Evolutionary conservation across 2,113 vertebrate genomes (phyloP).

Genomic region (Eolophus roseicapilla): DNA sequence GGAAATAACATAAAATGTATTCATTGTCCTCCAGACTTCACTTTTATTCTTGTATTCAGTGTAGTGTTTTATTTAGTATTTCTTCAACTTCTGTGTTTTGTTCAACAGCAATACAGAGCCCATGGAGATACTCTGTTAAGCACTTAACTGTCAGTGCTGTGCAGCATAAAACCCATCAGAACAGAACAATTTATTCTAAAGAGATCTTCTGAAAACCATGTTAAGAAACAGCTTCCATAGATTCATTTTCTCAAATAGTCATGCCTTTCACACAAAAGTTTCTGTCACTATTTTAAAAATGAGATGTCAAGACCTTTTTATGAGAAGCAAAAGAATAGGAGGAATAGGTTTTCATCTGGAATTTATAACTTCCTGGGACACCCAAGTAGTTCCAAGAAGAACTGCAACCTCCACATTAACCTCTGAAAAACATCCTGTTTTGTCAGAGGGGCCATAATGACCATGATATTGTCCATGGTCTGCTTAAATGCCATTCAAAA

Average conservation of each 20-base stretch:
- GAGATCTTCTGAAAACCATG: neutral
- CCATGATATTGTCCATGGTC: neutral
- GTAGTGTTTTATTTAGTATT: neutral
- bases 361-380: neutral
- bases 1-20: neutral
- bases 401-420: accelerated
- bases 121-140: neutral
- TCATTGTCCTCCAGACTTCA: neutral
- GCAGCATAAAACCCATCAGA: neutral
- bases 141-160: neutral
- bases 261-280: neutral
- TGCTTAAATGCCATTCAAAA: neutral
- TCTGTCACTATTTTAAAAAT: neutral
- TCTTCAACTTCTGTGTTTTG: neutral
- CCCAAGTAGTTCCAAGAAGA: neutral
- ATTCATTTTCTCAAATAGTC: neutral
- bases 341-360: neutral
- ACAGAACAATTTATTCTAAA: neutral
- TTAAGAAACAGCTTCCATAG: neutral
- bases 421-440: neutral
- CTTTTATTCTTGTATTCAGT: neutral
- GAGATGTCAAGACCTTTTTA: neutral
- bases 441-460: neutral
- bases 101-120: neutral
- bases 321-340: neutral